Conservation (phyloP, 2,113 vertebrate species). For the Eublepharis macularius region DNA sequence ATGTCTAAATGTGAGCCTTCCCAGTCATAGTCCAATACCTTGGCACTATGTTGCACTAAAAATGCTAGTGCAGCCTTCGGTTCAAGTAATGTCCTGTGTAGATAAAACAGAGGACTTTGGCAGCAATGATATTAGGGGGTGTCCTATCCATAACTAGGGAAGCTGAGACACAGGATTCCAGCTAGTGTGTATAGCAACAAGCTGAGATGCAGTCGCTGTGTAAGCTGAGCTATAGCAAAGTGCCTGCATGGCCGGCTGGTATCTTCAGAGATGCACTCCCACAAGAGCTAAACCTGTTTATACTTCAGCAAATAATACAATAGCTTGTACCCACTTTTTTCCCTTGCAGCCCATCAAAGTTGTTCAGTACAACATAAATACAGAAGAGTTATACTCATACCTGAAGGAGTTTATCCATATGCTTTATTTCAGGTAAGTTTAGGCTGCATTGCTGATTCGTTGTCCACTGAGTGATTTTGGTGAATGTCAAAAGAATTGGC, state of each 20-base stretch:
- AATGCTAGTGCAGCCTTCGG: too few species aligned
- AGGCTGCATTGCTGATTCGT: neutral
- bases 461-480: neutral
- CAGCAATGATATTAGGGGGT: neutral
- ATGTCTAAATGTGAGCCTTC: too few species aligned
- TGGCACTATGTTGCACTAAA: too few species aligned
- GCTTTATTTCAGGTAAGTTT: slow-evolving; percentile 96
- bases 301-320: too few species aligned
- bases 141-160: neutral
- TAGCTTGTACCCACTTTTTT: slow-evolving; percentile 27
- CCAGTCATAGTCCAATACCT: too few species aligned
- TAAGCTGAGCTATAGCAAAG: too few species aligned
- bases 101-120: too few species aligned
- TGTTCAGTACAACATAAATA: slow-evolving; percentile 97
- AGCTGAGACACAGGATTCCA: neutral
- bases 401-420: slow-evolving; percentile 98
- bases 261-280: too few species aligned
- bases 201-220: neutral
- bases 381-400: slow-evolving; percentile 94
- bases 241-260: too few species aligned
- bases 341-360: slow-evolving; percentile 86
- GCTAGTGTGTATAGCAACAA: neutral
- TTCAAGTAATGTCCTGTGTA: too few species aligned
- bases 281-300: too few species aligned
- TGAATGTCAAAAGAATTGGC: accelerated